These are phyloP conservation scores for Gobio occitaniae DNA, from an alignment of 2,797 vertebrate genomes.

Conservation along the genomic window DNA sequence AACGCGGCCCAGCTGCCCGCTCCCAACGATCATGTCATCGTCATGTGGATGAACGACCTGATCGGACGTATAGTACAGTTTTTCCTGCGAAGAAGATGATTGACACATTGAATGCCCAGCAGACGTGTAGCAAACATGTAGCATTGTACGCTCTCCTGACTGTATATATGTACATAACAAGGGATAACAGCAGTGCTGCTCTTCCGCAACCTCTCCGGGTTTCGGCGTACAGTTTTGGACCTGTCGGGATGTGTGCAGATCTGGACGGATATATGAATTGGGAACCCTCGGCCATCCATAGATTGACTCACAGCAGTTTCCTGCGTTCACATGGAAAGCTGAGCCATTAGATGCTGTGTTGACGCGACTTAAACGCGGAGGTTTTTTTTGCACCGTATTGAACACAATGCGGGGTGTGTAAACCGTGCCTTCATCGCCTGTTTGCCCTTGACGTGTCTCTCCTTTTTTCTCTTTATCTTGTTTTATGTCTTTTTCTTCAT, in stretches of 20 bases:
- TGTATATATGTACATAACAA: constrained; percentile 62
- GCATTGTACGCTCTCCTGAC: neutral
- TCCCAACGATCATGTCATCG: constrained; percentile 67
- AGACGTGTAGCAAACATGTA: constrained; percentile 71
- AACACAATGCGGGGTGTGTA: neutral
- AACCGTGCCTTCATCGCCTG: constrained; percentile 49
- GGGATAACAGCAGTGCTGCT: constrained; percentile 35
- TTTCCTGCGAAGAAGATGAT: constrained; percentile 67
- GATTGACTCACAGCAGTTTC: constrained; percentile 66
- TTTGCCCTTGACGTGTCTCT: constrained; percentile 4
- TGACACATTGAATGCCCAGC: constrained; percentile 69
- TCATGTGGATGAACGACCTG: constrained; percentile 72
- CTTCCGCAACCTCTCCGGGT: constrained; percentile 33
- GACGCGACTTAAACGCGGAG: constrained; percentile 1
- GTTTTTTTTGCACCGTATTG: neutral
- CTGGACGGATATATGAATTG: neutral
- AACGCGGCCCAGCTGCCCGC: constrained; percentile 51
- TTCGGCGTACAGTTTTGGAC: constrained; percentile 46
- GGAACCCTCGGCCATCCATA: constrained; percentile 60
- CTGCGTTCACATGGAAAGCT: constrained; percentile 62
- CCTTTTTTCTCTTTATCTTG: constrained; percentile 16
- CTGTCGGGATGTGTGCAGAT: constrained; percentile 26
- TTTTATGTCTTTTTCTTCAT: neutral
- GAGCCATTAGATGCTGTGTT: constrained; percentile 65
- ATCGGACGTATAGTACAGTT: constrained; percentile 73